Percentiles rank a stretch among this genome's conserved stretches.
These are phyloP conservation scores for Brienomyrus longianalis DNA, from an alignment of 2,113 vertebrate genomes.

Conservation along the genomic window DNA sequence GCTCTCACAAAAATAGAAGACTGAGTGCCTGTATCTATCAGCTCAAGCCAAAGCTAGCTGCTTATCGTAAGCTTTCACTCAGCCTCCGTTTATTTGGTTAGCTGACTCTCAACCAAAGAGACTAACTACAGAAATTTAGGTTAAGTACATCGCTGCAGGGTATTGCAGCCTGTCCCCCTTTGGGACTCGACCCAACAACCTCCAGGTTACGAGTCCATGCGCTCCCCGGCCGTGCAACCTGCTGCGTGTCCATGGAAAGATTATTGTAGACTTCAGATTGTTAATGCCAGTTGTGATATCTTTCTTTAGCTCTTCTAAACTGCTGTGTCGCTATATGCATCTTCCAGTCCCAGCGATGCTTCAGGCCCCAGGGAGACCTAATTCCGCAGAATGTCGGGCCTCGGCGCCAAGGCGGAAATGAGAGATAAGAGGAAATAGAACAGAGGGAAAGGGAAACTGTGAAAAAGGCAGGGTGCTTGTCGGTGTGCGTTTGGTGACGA, in stretches of 20 bases:
- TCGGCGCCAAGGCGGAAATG: background rate
- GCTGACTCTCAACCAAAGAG: background rate
- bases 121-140: background rate
- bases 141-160: background rate
- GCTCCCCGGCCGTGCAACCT: background rate
- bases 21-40: background rate
- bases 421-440: background rate
- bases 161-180: background rate
- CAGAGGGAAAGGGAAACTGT: background rate
- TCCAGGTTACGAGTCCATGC: background rate
- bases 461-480: background rate
- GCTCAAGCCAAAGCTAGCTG: background rate
- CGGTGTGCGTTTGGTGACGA: background rate
- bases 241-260: background rate
- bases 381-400: background rate
- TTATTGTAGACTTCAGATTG: background rate
- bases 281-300: background rate
- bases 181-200: background rate
- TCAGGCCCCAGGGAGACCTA: background rate
- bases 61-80: background rate
- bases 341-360: background rate
- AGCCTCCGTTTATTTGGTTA: background rate
- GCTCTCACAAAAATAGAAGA: background rate
- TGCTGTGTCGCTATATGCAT: background rate
- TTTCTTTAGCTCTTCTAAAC: background rate